Base-by-base conservation (phyloP, 2,888 invertebrate genomes). In the Rhabditophanes sp. region DNA sequence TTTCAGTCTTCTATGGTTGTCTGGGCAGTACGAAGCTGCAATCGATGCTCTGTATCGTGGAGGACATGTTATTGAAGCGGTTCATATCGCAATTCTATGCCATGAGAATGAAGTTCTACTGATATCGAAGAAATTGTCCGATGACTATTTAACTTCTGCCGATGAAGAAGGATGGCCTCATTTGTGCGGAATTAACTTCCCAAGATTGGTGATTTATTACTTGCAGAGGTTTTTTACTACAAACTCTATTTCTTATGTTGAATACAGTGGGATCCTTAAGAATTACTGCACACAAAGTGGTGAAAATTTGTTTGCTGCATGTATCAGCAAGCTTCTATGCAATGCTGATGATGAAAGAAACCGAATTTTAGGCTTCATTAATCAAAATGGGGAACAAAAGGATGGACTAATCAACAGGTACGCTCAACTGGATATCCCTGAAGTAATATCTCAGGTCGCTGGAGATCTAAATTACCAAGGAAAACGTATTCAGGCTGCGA, bases 21-120 rank as follows among this genome's bases (percentile, higher is more conserved):
- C 57, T 4, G 60, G 58, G 18, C 61, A 61, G 25, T 42, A 56
- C 14, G 60, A 60, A 37, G 25, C 54, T 16, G 58, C 56, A 7
- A 44, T 60, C 29, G 46, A 56, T 25, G 48, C 56, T n/a, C 26
- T 53, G 12, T 41, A 35, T 33, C 41, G 51, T 34, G 15, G 40
- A 37, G 33, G 28, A 37, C 27, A 47, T n/a, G 21, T 25, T 25
- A 19, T 44, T 3, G 56, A 59, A 31, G 56, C 58, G 16, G 56
- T 58, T 9, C 61, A 61, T 28, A 39, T 57, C 15, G 56, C 54
- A 4, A 38, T 61, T 25, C 30, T 61, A 14, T 49, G 47, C 2
- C 38, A 56, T 29, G 44, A 48, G 28, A 32, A 42, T 22, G 42
- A 46, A 8, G 41, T 56, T 20, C 37, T 61, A 7, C 25, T 50